Evolutionary conservation across 2,888 invertebrate species (phyloP), one percentile per base, ranked within the genome.

Genomic region (Melipona beecheii): DNA sequence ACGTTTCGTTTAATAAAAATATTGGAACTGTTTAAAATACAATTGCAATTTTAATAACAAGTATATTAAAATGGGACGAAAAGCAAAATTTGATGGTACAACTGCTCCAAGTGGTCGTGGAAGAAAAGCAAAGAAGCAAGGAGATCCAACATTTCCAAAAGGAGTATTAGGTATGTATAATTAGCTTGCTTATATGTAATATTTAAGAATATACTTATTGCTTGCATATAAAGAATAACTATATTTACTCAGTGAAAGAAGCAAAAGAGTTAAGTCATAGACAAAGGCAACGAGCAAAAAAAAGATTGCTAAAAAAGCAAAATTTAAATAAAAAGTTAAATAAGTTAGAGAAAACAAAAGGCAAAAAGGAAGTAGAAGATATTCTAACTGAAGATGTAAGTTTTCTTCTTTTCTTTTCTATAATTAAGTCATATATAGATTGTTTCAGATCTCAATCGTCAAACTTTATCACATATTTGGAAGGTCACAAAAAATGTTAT

Each of bases 91-190:
- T 93, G 97, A 97, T 90, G 96, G 95, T 56, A 95, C 95, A 78
- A 96, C 96, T 88, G 96, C 96, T 2, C 97, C 97, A 93, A 97
- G 97, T 91, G 98, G 98, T 0, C 98, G 97, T 15, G 98, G 98
- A 0, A 96, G 97, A 87, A 99, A 98, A 94, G 95, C 98, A 0
- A 97, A 97, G 89, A 99, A 98, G 93, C 99, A 99, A 93, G 96
- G 96, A 65, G 97, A 97, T 90, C 98, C 99, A 2, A 95, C 95
- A 70, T 96, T 97, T 92, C 96, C 96, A 80, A 96, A 96, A 92
- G 95, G 95, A 81, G 89, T 96, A 56, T 89, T 92, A 92, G 95
- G 96, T 96, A 94, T 91, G 88, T n/a, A 54, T 27, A 19, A 36
- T 62, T 60, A 19, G 13, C 50, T 15, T 62, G 24, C 65, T 64